phyloP scores from a whole-genome alignment of 2,113 vertebrate genomes.

The Corythornis cristatus region DNA sequence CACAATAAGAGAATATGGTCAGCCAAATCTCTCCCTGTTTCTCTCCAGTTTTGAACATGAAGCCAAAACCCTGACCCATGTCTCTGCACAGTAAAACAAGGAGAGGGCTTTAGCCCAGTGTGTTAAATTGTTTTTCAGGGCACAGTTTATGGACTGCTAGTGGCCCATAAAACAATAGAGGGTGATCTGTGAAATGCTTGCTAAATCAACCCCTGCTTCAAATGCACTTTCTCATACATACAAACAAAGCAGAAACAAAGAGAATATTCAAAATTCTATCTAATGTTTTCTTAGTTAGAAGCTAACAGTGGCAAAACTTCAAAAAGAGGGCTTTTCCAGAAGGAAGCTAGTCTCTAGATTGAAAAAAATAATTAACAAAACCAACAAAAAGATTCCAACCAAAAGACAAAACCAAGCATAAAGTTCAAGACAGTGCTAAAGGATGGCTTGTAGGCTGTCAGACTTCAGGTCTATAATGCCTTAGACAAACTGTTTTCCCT shows the following conservation, averaged over 20 bases:
- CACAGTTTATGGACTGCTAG: background rate
- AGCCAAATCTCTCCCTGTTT: background rate
- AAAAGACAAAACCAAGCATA: background rate
- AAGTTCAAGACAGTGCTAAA: background rate
- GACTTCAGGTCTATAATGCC: background rate
- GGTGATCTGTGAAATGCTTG: background rate
- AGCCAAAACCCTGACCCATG: background rate
- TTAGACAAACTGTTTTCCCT: background rate
- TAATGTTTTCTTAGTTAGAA: background rate
- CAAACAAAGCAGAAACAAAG: background rate
- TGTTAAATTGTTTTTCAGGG: background rate
- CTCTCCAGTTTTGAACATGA: background rate
- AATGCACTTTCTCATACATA: background rate
- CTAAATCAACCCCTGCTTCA: background rate
- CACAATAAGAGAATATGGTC: background rate
- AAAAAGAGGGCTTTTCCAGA: background rate
- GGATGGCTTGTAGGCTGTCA: accelerated
- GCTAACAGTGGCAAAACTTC: background rate
- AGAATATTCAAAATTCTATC: background rate
- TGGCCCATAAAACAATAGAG: background rate
- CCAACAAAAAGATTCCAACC: no score
- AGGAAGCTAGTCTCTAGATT: background rate
- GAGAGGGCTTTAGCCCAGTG: background rate
- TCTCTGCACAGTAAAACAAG: background rate
- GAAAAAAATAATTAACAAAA: background rate